phyloP scores from a whole-genome alignment of 1,140 invertebrate genomes.

The Drosophila nasuta region DNA sequence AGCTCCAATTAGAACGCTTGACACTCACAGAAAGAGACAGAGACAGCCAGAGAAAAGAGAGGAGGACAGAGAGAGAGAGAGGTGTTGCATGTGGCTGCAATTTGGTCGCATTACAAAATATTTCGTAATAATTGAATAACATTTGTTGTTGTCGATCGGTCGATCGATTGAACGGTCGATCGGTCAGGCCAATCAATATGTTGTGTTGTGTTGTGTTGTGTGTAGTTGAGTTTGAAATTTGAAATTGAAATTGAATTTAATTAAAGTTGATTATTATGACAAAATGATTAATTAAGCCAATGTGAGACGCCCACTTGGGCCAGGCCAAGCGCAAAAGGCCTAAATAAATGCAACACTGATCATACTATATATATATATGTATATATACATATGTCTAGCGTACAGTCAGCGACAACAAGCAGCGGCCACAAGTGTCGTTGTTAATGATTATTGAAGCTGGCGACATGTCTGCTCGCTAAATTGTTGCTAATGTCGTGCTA shows the following conservation, averaged over 20 bases:
- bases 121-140: constrained; percentile 70
- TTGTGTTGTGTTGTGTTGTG: neutral
- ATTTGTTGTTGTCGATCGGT: constrained; percentile 6
- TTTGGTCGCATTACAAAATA: constrained; percentile 29
- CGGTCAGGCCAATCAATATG: constrained; percentile 32
- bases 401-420: constrained; percentile 33
- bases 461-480: constrained; percentile 67
- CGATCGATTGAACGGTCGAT: neutral
- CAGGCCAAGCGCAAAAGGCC: constrained; percentile 25
- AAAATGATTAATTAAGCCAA: constrained; percentile 79
- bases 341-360: constrained; percentile 35
- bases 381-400: no score
- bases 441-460: constrained; percentile 70
- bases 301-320: constrained; percentile 68
- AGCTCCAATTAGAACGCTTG: constrained; percentile 58
- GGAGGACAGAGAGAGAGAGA: neutral
- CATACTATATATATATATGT: no score
- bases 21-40: constrained; percentile 17
- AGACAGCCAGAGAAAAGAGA: no score
- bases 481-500: constrained; percentile 66
- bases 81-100: neutral
- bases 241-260: constrained; percentile 72
- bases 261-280: constrained; percentile 73
- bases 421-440: constrained; percentile 59
- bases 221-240: constrained; percentile 22